Evolutionary conservation across 2,797 vertebrate species (phyloP).

Genomic region (Salarias fasciatus): DNA sequence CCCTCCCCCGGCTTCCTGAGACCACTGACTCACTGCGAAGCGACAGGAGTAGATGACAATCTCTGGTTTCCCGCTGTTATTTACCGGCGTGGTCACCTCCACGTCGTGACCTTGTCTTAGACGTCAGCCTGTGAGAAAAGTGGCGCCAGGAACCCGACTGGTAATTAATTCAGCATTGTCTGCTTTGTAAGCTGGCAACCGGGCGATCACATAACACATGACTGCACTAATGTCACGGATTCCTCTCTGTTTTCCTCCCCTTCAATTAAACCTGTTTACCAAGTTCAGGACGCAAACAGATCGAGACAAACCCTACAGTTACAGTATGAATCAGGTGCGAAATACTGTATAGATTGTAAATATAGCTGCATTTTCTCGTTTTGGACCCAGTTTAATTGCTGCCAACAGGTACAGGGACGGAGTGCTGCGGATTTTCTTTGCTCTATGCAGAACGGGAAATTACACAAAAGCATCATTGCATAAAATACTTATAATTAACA

Average conservation of each 20-base stretch:
- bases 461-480: no score
- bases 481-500: no score
- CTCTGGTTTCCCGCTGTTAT: constrained; percentile 52
- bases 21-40: constrained; percentile 21
- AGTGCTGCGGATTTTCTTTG: no score
- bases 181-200: constrained; percentile 63
- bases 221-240: constrained; percentile 33
- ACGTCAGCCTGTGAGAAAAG: constrained; percentile 63
- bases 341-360: no score
- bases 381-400: no score
- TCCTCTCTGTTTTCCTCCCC: constrained; percentile 26
- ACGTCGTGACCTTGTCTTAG: constrained; percentile 72
- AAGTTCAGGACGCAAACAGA: no score
- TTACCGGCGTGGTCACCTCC: constrained; percentile 60
- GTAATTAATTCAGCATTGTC: constrained; percentile 83
- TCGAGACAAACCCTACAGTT: no score
- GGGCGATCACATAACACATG: constrained; percentile 65
- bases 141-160: constrained; percentile 66
- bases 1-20: constrained; percentile 3
- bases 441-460: no score
- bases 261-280: neutral
- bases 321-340: no score
- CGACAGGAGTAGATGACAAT: constrained; percentile 51
- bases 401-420: no score
- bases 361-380: no score